Evolutionary conservation across 2,113 vertebrate genomes (phyloP), one percentile per base, ranked within the genome.

Genomic region (Tauraco erythrolophus): DNA sequence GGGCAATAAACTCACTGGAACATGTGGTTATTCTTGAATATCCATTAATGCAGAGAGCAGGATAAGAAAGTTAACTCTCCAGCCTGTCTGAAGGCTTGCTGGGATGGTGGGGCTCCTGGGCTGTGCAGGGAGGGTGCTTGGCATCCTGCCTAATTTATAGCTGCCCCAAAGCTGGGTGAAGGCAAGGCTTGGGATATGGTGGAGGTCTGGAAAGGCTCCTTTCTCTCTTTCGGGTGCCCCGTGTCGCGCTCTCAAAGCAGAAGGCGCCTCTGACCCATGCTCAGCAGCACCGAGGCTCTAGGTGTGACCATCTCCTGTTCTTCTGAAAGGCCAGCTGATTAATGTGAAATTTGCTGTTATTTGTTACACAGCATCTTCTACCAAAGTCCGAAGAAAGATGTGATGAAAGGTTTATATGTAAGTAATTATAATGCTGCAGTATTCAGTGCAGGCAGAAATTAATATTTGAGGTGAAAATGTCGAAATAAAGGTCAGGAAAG

Each of bases 401-500:
- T 94, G 93, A 89, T 62, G 88, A 96, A 97, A 96, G 93, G 92
- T 93, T 97, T 97, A 68, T 90, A 92, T 96, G 95, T 93, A 96
- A 97, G 97, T 96, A 97, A 98, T 98, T 97, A 96, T 39, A 93
- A 95, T 72, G 88, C 91, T 95, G 88, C 92, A 90, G 94, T 92
- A 92, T 93, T 95, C 90, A 77, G 88, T 79, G 76, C 92, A 96
- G 94, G 93, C 91, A 93, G 33, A 41, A 94, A 93, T 97, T 95
- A 96, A 96, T 94, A 96, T 94, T 89, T 58, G 62, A 92, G 95
- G 93, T 95, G 92, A 94, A 96, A 95, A 97, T 97, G 95, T 96
- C 96, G 90, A 95, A 97, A 96, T 88, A 91, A 97, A 98, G 95
- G 94, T 98, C 97, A 97, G 90, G 92, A 94, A 97, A 98, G 86